Percentiles rank a stretch among this genome's conserved stretches.
Evolutionary conservation across 2,797 vertebrate species (phyloP).

Genomic region (Epinephelus awoara): DNA sequence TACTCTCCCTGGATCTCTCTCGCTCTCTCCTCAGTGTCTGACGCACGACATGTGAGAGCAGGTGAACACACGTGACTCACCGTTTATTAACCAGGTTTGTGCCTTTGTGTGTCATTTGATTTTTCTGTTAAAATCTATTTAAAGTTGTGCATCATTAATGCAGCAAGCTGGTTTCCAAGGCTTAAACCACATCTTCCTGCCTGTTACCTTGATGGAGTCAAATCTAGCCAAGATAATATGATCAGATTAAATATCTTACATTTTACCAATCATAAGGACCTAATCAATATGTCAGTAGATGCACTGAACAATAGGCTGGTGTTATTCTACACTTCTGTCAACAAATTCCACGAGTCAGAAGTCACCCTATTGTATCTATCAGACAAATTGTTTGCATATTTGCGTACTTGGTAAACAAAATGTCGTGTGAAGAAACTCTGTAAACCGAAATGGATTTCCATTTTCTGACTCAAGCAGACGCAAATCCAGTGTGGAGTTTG

Average conservation of each 20-base stretch:
- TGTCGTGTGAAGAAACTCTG: background rate
- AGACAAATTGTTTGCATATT: background rate
- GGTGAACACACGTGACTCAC: conserved; percentile 36
- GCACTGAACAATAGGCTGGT: background rate
- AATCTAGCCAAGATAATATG: background rate
- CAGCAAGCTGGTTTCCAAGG: background rate
- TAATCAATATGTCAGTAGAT: background rate
- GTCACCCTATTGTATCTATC: background rate
- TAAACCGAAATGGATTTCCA: conserved; percentile 26
- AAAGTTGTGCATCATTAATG: background rate
- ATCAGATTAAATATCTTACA: conserved; percentile 5
- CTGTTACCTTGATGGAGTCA: conserved; percentile 1
- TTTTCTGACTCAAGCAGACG: conserved; percentile 18
- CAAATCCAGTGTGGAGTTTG: conserved; percentile 7
- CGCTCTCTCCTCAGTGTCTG: conserved; percentile 27
- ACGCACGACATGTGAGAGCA: conserved; percentile 47
- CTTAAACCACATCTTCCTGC: background rate
- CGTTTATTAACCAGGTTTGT: background rate
- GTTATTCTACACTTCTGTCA: background rate
- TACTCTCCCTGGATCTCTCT: conserved; percentile 15
- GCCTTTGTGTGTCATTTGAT: background rate
- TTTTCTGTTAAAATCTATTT: conserved; percentile 3
- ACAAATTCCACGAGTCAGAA: conserved; percentile 1
- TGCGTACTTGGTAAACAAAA: background rate
- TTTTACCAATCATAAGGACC: background rate